These are phyloP conservation scores for Leguminivora glycinivorella DNA, from an alignment of 1,140 invertebrate genomes.

Conservation along the genomic window DNA sequence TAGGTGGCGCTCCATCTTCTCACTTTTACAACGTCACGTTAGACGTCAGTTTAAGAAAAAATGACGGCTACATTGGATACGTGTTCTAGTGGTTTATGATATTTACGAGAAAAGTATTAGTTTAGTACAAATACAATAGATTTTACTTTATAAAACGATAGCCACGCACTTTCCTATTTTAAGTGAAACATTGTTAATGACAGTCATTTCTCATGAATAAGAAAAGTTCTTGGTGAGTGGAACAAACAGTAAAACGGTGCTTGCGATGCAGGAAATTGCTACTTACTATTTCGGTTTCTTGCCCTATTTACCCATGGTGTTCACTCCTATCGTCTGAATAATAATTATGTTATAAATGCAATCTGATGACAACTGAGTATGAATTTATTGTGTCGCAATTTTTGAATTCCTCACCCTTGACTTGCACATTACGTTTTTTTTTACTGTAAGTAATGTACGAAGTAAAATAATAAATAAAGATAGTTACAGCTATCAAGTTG, in stretches of 20 bases:
- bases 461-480: neutral
- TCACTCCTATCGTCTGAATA: conserved; percentile 3
- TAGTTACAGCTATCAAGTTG: neutral
- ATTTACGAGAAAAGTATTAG: conserved; percentile 77
- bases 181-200: conserved; percentile 63
- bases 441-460: neutral
- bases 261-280: conserved; percentile 65
- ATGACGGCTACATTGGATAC: conserved; percentile 81
- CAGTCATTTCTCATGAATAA: conserved; percentile 69
- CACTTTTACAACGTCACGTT: conserved; percentile 70
- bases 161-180: conserved; percentile 51
- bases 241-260: conserved; percentile 51
- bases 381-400: neutral
- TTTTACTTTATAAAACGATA: conserved; percentile 48
- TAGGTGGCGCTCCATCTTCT: conserved; percentile 65
- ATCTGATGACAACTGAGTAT: no score
- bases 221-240: conserved; percentile 71
- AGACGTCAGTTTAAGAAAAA: conserved; percentile 77
- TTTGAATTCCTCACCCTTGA: neutral
- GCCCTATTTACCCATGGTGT: conserved; percentile 40
- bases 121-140: conserved; percentile 60
- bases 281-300: conserved; percentile 49
- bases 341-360: conserved; percentile 3
- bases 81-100: conserved; percentile 81
- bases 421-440: neutral